phyloP scores from a whole-genome alignment of 64 coral and sea anemone genomes.

The Dendronephthya gigantea region DNA sequence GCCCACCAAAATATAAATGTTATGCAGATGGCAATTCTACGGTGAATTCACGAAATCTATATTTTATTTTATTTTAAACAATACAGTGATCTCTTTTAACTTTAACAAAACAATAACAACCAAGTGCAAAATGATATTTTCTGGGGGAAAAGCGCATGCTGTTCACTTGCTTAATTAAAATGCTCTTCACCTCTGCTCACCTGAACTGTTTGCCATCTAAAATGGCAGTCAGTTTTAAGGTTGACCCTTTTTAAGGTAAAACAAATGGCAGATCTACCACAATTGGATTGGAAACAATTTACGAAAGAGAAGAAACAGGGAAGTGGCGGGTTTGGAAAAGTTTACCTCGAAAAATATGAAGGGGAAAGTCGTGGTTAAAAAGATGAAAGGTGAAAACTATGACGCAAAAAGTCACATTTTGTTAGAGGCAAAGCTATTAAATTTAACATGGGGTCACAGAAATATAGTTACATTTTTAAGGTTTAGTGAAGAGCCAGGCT shows the following conservation, averaged over 20 bases:
- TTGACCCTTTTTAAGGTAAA: not conserved
- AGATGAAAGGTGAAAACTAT: constrained; percentile 23
- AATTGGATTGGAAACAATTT: not conserved
- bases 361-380: constrained; percentile 26
- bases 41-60: too few relatives aligned
- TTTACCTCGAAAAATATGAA: constrained; percentile 34
- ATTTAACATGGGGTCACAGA: not conserved
- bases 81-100: too few relatives aligned
- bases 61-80: too few relatives aligned
- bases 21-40: too few relatives aligned
- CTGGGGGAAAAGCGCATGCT: too few relatives aligned
- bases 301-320: not conserved
- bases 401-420: constrained; percentile 29
- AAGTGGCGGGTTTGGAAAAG: constrained; percentile 34
- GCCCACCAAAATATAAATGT: too few relatives aligned
- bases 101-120: too few relatives aligned
- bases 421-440: not conserved
- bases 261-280: not conserved
- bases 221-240: not conserved
- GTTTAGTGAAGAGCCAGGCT: not conserved
- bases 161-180: too few relatives aligned
- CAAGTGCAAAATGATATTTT: too few relatives aligned
- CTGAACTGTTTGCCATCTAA: not conserved
- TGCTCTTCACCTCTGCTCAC: too few relatives aligned
- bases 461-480: not conserved